These are phyloP conservation scores for Furcula furcula DNA, from an alignment of 2,888 invertebrate species.

Conservation along the genomic window DNA sequence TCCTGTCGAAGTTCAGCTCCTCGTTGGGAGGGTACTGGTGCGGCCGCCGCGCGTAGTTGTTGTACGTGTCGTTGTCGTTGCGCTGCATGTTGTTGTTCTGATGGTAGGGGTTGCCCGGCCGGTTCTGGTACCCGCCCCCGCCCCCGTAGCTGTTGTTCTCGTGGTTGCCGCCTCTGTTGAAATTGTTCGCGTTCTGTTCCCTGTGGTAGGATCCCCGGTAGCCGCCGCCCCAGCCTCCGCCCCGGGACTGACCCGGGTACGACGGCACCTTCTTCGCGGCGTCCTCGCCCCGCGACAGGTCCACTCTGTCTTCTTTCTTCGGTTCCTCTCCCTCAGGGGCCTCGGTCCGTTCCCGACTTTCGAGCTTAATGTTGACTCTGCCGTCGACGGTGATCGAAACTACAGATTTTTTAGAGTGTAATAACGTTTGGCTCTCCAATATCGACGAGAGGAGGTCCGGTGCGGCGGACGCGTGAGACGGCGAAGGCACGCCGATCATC, in stretches of 20 bases:
- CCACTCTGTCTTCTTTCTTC: conserved; percentile 33
- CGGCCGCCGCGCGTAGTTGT: conserved; percentile 46
- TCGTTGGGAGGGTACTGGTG: conserved; percentile 44
- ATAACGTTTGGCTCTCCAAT: conserved; percentile 85
- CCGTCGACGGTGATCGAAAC: conserved; percentile 84
- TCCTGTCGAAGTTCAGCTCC: conserved; percentile 36
- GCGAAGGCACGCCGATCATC: conserved; percentile 61
- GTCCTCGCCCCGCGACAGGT: conserved; percentile 43
- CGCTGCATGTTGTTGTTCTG: conserved; percentile 37
- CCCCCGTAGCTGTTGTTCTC: conserved; percentile 55
- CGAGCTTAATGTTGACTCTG: conserved; percentile 77
- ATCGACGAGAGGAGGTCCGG: conserved; percentile 86
- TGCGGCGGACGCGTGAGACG: conserved; percentile 62
- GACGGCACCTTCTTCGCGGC: conserved; percentile 80
- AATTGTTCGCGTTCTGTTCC: conserved; percentile 76
- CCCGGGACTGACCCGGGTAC: conserved; percentile 83
- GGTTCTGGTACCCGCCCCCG: conserved; percentile 30
- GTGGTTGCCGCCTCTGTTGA: conserved; percentile 59
- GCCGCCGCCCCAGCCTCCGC: conserved; percentile 71
- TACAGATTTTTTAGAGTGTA: conserved; percentile 84
- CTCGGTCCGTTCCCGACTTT: conserved; percentile 19
- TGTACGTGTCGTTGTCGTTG: conserved; percentile 38
- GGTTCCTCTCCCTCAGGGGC: conserved; percentile 7
- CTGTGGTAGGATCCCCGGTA: conserved; percentile 46
- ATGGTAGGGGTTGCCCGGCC: conserved; percentile 31